A percentile compares a stretch with the other conserved stretches of the same genome.
Conservation (phyloP, 2,888 invertebrate species). For the Microchrysa polita region DNA sequence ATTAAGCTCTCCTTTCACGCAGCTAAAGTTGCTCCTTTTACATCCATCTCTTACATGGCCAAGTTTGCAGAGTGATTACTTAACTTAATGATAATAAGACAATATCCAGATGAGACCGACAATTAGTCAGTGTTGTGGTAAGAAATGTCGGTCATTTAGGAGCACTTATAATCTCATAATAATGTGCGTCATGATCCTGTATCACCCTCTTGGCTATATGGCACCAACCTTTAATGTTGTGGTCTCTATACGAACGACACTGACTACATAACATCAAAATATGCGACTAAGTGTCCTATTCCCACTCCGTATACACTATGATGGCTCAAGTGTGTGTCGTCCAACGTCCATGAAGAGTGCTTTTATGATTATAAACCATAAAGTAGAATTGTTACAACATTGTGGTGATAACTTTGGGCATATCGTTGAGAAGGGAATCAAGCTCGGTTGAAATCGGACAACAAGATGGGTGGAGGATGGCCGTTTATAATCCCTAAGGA, state of each 20-base stretch:
- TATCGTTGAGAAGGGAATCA: neutral
- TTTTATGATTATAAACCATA: constrained; percentile 44
- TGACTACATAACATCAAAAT: neutral
- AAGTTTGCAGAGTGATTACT: constrained; percentile 40
- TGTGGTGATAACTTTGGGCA: constrained; percentile 44
- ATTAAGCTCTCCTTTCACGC: too few relatives aligned
- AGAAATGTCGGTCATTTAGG: constrained; percentile 39
- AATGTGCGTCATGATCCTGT: neutral
- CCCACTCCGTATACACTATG: too few relatives aligned
- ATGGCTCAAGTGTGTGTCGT: constrained; percentile 38
- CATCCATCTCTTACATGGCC: neutral
- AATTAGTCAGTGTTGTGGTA: constrained; percentile 40
- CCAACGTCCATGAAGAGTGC: constrained; percentile 35
- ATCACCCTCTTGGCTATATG: neutral
- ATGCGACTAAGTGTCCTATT: neutral
- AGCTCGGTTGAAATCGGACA: constrained; percentile 4
- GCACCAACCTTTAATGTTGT: constrained; percentile 9
- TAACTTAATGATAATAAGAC: constrained; percentile 43
- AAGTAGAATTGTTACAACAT: constrained; percentile 46
- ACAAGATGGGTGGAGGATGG: constrained; percentile 49
- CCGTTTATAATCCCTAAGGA: constrained; percentile 48
- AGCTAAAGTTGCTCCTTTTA: neutral
- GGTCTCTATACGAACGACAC: neutral
- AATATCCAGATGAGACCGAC: constrained; percentile 42
- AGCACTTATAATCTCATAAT: constrained; percentile 38